Base-by-base conservation (phyloP, 2,797 vertebrate species). In the Bufotes viridis region DNA sequence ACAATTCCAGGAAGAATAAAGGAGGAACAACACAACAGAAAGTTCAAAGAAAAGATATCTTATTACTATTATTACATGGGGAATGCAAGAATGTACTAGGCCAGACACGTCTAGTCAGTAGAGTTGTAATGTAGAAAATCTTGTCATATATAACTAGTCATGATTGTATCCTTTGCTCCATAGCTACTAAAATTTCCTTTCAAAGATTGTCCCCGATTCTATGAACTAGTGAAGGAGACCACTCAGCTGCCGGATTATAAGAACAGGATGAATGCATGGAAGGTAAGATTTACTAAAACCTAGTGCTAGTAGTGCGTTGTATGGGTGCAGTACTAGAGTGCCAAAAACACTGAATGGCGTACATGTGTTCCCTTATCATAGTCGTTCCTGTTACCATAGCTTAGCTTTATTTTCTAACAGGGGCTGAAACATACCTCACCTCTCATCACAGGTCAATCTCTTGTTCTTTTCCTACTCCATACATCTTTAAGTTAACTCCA, bases 141-240 rank as follows among this genome's bases (percentile, higher is more conserved):
- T 9, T 34, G 26, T 72, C 12, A 1, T 0, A 15, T 42, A 29
- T 78, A 24, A 24, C 29, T 34, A 15, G 49, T 53, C 74, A 51
- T n/a, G 6, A 49, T 15, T 53, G 7, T 65, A 24, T 65, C 8
- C 22, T 79, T 86, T 79, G 22, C 4, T 55, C 22, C 14, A 72
- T 92, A 97, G 96, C 93, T 97, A 90, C 86, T 97, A 90, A 96
- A 92, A 91, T 95, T 96, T 83, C 94, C 96, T 18, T 93, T 93
- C 49, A 95, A 94, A 91, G 93, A 94, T 87, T 96, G 96, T 90
- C 95, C 95, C 3, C 92, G 91, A 81, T 96, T 96, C 90, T 94
- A 92, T 22, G 91, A 94, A 9, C 91, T 97, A 90, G 95, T 97
- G 93, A 94, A 92, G 3, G 95, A 96, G 88, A 95, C 96, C 20